Evolutionary conservation across 2,113 vertebrate species (phyloP).

Genomic region (Tinamus guttatus): DNA sequence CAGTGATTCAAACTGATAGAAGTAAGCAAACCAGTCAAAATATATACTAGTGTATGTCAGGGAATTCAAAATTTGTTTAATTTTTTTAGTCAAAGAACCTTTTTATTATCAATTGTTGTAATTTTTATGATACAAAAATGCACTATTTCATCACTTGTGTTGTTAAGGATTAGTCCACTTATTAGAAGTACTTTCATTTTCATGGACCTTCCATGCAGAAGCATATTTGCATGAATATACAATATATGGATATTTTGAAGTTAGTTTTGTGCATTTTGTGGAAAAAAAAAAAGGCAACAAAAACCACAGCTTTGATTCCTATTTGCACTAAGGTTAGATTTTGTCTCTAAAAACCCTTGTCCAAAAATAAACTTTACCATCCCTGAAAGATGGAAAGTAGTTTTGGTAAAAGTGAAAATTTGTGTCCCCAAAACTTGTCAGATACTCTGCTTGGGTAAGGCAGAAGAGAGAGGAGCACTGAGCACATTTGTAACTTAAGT

Average conservation of each 20-base stretch:
- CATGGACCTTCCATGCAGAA: not conserved
- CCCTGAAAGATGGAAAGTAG: not conserved
- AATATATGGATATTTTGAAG: not conserved
- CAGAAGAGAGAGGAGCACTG: not conserved
- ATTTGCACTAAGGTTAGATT: not conserved
- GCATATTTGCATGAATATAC: not conserved
- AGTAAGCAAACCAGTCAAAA: not conserved
- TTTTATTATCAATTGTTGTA: not conserved
- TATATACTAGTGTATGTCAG: not conserved
- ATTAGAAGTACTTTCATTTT: not conserved
- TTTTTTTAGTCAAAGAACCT: not conserved
- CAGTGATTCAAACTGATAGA: not conserved
- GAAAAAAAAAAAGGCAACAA: not conserved
- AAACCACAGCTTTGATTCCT: not conserved
- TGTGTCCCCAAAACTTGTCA: not conserved
- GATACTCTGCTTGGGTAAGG: not conserved
- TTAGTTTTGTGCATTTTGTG: not conserved
- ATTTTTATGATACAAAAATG: not conserved
- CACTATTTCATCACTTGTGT: not conserved
- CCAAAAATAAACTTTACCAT: not conserved
- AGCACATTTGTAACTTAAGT: conserved; percentile 61
- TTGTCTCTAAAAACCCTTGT: not conserved
- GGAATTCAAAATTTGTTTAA: not conserved
- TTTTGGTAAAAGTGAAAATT: not conserved
- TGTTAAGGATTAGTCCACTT: not conserved